Evolutionary conservation across 2,113 vertebrate genomes (phyloP).

Genomic region (Electrona antarctica): DNA sequence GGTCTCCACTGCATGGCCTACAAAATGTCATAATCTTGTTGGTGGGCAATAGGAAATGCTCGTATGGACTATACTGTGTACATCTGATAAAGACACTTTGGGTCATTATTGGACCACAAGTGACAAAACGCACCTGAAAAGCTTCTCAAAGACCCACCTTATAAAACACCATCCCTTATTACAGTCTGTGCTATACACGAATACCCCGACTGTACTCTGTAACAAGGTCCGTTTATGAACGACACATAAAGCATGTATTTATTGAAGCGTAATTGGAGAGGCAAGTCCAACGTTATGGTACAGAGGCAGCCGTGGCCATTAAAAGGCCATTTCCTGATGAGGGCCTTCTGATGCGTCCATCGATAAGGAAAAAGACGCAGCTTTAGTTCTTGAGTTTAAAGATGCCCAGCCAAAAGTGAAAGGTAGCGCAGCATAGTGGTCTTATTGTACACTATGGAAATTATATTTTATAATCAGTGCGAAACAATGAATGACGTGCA

Average conservation of each 20-base stretch:
- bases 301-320: slow-evolving; percentile 63
- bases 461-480: background rate
- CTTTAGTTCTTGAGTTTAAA: slow-evolving; percentile 41
- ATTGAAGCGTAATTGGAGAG: slow-evolving; percentile 71
- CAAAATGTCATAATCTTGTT: slow-evolving; percentile 43
- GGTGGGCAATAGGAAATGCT: slow-evolving; percentile 49
- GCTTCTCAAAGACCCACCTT: slow-evolving; percentile 48
- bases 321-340: slow-evolving; percentile 72
- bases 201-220: slow-evolving; percentile 38
- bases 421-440: slow-evolving; percentile 25
- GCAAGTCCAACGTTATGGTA: slow-evolving; percentile 58
- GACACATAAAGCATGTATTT: slow-evolving; percentile 61
- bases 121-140: slow-evolving; percentile 56
- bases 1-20: slow-evolving; percentile 43
- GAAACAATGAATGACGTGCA: slow-evolving; percentile 1
- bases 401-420: slow-evolving; percentile 20
- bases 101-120: slow-evolving; percentile 2
- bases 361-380: slow-evolving; percentile 68
- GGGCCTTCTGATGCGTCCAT: slow-evolving; percentile 54
- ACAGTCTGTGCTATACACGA: slow-evolving; percentile 40
- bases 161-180: slow-evolving; percentile 35
- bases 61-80: slow-evolving; percentile 26
- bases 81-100: slow-evolving; percentile 49
- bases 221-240: slow-evolving; percentile 65
- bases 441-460: slow-evolving; percentile 15